Evolutionary conservation across 2,888 invertebrate species (phyloP), one percentile per base, ranked within the genome.

Genomic region (Lingula anatina): DNA sequence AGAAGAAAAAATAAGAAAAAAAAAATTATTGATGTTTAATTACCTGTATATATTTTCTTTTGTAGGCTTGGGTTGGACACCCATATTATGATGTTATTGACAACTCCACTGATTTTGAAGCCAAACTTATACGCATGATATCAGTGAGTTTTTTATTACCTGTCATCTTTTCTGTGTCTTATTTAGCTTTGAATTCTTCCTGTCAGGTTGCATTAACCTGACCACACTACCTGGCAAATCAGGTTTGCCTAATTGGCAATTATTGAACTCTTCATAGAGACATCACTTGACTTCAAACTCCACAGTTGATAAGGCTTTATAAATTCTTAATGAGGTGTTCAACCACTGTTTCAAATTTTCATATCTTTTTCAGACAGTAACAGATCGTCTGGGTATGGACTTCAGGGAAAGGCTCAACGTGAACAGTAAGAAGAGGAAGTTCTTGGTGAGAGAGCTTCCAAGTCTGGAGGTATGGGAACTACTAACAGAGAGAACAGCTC

Each of bases 1-100:
- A n/a, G n/a, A n/a, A n/a, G n/a, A n/a, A n/a, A n/a, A n/a, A n/a
- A n/a, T n/a, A n/a, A n/a, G n/a, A n/a, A n/a, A n/a, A n/a, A n/a
- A n/a, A n/a, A n/a, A n/a, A n/a, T n/a, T n/a, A n/a, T n/a, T n/a
- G n/a, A n/a, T n/a, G n/a, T n/a, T n/a, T n/a, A n/a, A n/a, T n/a
- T n/a, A n/a, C n/a, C n/a, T n/a, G n/a, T n/a, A n/a, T 31, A 31
- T 31, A 12, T 43, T 36, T 41, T 36, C 24, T 23, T 43, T 59
- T 61, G 15, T 60, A 80, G 78, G 90, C 96, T 0, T 99, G 99
- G 99, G 87, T 99, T 55, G 99, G 99, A 0, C 99, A 99, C 80
- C 99, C 99, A 0, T 99, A 97, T 79, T 95, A 95, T 78, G 99
- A 99, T 82, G 94, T 99, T 27, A 91, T 99, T 65, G 97, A 99